Conservation (phyloP, 1,140 invertebrate species). For the Sitobion miscanthi region DNA sequence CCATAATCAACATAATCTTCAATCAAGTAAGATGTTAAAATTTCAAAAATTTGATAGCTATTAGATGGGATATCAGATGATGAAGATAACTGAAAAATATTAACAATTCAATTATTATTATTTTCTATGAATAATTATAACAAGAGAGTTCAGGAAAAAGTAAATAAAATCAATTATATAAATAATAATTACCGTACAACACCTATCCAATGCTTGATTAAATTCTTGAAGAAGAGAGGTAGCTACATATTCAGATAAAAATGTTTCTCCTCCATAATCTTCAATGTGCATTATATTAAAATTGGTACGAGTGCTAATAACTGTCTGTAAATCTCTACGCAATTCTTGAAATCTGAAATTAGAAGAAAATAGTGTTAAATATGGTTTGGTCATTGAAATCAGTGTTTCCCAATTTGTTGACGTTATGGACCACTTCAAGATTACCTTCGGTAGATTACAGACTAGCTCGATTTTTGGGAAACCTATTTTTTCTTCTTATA, state of each 20-base stretch:
- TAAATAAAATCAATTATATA: conserved; percentile 32
- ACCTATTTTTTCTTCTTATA: too few relatives aligned
- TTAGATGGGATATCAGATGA: conserved; percentile 80
- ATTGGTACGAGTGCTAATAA: conserved; percentile 87
- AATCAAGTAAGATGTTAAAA: conserved; percentile 84
- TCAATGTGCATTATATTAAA: conserved; percentile 93
- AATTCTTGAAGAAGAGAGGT: conserved; percentile 91
- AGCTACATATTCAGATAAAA: conserved; percentile 95
- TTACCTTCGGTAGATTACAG: background rate
- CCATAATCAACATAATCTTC: conserved; percentile 96
- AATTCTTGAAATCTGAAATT: conserved; percentile 84
- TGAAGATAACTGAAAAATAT: conserved; percentile 75
- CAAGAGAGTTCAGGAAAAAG: background rate
- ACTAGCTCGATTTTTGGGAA: background rate
- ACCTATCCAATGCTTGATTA: conserved; percentile 88
- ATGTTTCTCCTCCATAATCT: conserved; percentile 96
- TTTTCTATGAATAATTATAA: conserved; percentile 46
- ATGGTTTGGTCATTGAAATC: background rate
- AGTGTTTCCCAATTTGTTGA: background rate
- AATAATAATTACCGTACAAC: conserved; percentile 72
- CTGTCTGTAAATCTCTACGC: conserved; percentile 89
- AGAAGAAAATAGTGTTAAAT: background rate
- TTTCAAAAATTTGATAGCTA: conserved; percentile 84
- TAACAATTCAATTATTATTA: background rate
- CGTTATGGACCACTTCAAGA: too few relatives aligned